Conservation (phyloP, 2,113 vertebrate genomes). For the Coryphaenoides rupestris region DNA sequence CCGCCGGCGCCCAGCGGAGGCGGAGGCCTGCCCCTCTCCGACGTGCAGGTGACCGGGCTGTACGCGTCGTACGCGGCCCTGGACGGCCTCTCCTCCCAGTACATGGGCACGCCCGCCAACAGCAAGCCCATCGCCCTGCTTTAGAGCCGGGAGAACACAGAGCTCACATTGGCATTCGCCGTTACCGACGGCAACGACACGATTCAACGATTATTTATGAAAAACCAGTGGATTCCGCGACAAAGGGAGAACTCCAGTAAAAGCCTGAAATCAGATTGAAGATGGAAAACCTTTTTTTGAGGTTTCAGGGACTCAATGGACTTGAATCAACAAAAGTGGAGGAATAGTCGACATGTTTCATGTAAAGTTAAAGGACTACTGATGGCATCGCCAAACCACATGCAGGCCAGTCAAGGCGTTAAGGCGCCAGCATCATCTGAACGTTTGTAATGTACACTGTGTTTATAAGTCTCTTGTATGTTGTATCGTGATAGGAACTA, state of each 20-base stretch:
- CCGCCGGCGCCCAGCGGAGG: constrained; percentile 70
- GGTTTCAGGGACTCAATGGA: constrained; percentile 8
- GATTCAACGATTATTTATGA: neutral
- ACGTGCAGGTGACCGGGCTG: constrained; percentile 88
- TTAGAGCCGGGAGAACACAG: constrained; percentile 51
- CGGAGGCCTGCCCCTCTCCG: constrained; percentile 75
- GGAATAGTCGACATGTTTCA: neutral
- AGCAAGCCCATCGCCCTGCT: constrained; percentile 89
- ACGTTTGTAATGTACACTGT: constrained; percentile 42
- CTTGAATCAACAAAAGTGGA: constrained; percentile 24
- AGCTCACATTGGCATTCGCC: constrained; percentile 12
- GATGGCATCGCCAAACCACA: constrained; percentile 50
- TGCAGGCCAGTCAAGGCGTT: constrained; percentile 36
- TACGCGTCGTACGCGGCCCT: constrained; percentile 83
- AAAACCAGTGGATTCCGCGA: constrained; percentile 4
- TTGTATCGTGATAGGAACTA: constrained; percentile 76
- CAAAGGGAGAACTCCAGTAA: constrained; percentile 9
- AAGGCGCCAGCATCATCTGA: constrained; percentile 33
- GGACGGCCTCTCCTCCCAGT: constrained; percentile 81
- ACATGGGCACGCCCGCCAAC: constrained; percentile 78
- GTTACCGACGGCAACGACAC: neutral
- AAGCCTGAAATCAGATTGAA: constrained; percentile 18
- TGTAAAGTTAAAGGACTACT: neutral
- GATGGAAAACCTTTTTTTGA: constrained; percentile 18
- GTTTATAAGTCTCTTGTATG: constrained; percentile 61